These are phyloP conservation scores for Melipona quadrifasciata DNA, from an alignment of 1,140 invertebrate species.

Conservation along the genomic window DNA sequence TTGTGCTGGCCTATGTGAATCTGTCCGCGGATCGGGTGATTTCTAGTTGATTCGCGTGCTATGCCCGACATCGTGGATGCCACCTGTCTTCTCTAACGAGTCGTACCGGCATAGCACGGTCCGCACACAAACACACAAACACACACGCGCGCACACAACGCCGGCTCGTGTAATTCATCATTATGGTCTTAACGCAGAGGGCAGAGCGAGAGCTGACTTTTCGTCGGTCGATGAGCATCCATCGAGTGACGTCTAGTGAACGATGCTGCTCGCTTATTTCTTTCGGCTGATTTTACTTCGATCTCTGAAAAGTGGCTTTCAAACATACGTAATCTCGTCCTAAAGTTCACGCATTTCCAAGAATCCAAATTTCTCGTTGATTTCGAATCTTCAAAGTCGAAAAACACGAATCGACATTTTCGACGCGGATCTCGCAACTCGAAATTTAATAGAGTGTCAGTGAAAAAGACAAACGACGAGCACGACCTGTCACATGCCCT, in stretches of 20 bases:
- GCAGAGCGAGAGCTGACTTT: conserved; percentile 1
- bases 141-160: not conserved
- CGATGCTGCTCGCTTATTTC: conserved; percentile 25
- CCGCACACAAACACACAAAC: not conserved
- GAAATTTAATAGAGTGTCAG: too few species aligned
- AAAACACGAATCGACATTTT: too few species aligned
- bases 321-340: not conserved
- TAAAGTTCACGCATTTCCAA: not conserved
- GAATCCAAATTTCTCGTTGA: too few species aligned
- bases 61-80: conserved; percentile 57
- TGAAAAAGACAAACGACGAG: too few species aligned
- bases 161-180: conserved; percentile 25
- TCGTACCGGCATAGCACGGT: conserved; percentile 28
- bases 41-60: conserved; percentile 59
- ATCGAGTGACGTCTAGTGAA: conserved; percentile 12
- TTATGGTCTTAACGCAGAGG: conserved; percentile 18
- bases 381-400: too few species aligned
- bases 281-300: not conserved
- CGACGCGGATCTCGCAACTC: too few species aligned
- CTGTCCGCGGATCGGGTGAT: conserved; percentile 63
- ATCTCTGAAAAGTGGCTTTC: not conserved
- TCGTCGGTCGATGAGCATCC: conserved; percentile 8
- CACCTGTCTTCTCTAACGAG: conserved; percentile 62
- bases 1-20: conserved; percentile 68
- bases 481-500: too few species aligned